A percentile compares a stretch with the other conserved stretches of the same genome.
These are phyloP conservation scores for Neomonachus schauinslandi DNA, from an alignment of 2,113 vertebrate genomes.

Conservation along the genomic window DNA sequence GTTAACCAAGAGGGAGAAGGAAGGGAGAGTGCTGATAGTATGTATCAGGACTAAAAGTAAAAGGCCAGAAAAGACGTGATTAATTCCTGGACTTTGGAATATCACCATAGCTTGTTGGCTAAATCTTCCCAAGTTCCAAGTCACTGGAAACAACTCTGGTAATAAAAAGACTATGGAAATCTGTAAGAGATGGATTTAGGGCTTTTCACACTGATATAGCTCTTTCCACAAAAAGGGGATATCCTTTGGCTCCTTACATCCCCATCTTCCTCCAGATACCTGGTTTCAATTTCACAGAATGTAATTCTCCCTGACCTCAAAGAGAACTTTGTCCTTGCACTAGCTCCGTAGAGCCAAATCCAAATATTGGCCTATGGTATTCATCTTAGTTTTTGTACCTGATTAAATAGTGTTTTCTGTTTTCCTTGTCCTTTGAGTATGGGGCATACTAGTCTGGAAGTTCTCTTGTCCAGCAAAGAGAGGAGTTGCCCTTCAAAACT, in stretches of 20 bases:
- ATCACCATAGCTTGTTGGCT: constrained; percentile 39
- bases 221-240: constrained; percentile 42
- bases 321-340: constrained; percentile 50
- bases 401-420: not conserved
- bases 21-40: constrained; percentile 48
- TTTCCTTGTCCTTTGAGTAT: not conserved
- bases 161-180: constrained; percentile 64
- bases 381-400: not conserved
- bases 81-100: constrained; percentile 56
- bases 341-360: not conserved
- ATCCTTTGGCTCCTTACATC: constrained; percentile 16
- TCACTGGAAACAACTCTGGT: constrained; percentile 47
- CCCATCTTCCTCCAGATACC: constrained; percentile 23
- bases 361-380: not conserved
- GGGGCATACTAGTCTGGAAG: not conserved
- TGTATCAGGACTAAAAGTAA: constrained; percentile 45
- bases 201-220: constrained; percentile 41
- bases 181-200: constrained; percentile 26
- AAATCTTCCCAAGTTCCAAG: constrained; percentile 34
- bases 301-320: constrained; percentile 35
- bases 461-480: not conserved
- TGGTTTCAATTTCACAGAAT: constrained; percentile 50
- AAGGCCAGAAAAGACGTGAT: constrained; percentile 59
- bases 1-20: constrained; percentile 31
- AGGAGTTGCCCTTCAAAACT: not conserved